Base-by-base conservation (phyloP, 2,888 invertebrate genomes). In the Drymonia ruficornis region DNA sequence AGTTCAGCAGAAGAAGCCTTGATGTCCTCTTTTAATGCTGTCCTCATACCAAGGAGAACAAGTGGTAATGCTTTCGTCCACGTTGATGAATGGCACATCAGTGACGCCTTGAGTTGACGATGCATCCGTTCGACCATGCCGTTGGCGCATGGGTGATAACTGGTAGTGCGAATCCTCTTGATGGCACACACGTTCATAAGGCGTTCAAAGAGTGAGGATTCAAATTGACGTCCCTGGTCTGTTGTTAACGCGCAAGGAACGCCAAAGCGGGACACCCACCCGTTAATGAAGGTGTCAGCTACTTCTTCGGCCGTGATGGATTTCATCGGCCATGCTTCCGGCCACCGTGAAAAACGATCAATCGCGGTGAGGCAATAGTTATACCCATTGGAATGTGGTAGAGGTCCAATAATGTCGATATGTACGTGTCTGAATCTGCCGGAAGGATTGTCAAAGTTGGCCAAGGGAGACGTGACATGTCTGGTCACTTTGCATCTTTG, bases 331-430 rank as follows among this genome's bases (percentile, higher is more conserved):
- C 62, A 63, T 1, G 49, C 61, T 18, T 70, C 70, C 0, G 67
- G 69, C 68, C 66, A 66, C 12, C 65, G 40, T 3, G 68, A 50
- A 46, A 66, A 73, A 0, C 78, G 31, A 52, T 81, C 78, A 0
- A 82, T 60, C 0, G 70, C 67, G 0, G 85, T 71, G 0, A 69
- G 54, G 18, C 67, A 67, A 28, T 70, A 70, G 0, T 18, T 19
- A 46, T n/a, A 68, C 0, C 52, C 55, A 2, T 53, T 47, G 28
- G 16, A 48, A 19, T 13, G 2, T 0, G 64, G 67, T 8, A 68
- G 42, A 0, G 63, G 87, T 2, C 86, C 67, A n/a, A 69, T 49
- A 12, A 70, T 63, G 63, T 92, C 89, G 0, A 92, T 69, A 58
- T 89, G 87, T 5, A 74, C 50, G 15, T 71, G 66, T 0, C 7